Base-by-base conservation (phyloP, 2,888 invertebrate species). In the Lasius fuliginosus region DNA sequence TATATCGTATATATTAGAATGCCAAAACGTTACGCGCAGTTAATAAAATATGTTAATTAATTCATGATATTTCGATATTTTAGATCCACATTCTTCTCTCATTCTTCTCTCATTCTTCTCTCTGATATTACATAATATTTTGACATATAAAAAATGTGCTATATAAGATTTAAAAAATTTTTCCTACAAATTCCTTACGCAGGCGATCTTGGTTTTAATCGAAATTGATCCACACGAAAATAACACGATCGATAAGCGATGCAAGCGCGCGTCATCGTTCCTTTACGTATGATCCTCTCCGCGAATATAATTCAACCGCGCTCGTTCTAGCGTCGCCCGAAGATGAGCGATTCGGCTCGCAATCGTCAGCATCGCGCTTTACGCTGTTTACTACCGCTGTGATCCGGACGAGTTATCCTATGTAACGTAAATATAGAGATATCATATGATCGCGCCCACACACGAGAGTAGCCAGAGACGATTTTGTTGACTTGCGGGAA, bases 391-490 rank as follows among this genome's bases (percentile, higher is more conserved):
- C 2, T 49, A 49, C 2, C 18, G 49, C 49, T n/a, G 8, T 49
- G n/a, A 49, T 6, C 18, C 3, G 40, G 9, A 9, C 40, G 12
- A 5, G 15, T 46, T 49, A 4, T 49, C 18, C 6, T 46, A 27
- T 1, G 33, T 15, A 33, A 15, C 9, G n/a, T 73, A 73, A 73
- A 58, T 60, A 23, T 23, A 73, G 40, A 73, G 58, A 23, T 23
- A 58, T 58, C 58, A 58, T 73, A 73, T 58, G 73, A 58, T 73
- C 40, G 40, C 0, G 23, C 23, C 23, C 23, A 23, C 23, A 23
- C 23, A 23, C 23, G 23, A 23, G 40, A 65, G 23, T 0, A n/a
- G 11, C 11, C 40, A 8, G 18, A 56, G 27, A 2, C 3, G 27
- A 27, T 40, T n/a, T 73, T 36, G 42, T 33, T 18, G 23, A 23